A percentile compares a stretch with the other conserved stretches of the same genome.
Evolutionary conservation across 30 jellyfish, hydroid and myxozoan species (phyloP).

Genomic region (Chrysaora quinquecirrha): DNA sequence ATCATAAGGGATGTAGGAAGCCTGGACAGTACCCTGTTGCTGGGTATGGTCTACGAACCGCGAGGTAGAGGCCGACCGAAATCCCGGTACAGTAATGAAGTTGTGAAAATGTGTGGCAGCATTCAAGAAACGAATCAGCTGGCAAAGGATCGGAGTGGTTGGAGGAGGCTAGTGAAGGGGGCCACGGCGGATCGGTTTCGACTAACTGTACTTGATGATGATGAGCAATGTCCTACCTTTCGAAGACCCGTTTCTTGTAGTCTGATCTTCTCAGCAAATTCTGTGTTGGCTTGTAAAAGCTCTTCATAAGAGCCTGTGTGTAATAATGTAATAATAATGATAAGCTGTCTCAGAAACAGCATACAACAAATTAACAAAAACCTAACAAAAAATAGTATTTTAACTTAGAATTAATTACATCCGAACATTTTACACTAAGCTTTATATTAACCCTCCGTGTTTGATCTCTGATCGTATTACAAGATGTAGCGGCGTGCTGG

Average conservation of each 20-base stretch:
- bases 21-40: background rate
- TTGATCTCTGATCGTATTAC: no score
- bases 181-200: background rate
- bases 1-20: background rate
- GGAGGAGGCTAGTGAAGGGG: background rate
- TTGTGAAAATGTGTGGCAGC: background rate
- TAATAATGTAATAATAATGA: no score
- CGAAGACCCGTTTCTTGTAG: conserved; percentile 20
- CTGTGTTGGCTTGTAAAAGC: conserved; percentile 10
- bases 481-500: no score
- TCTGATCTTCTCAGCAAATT: conserved; percentile 28
- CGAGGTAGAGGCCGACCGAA: background rate
- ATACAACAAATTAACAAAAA: no score
- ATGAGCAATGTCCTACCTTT: conserved; percentile 41
- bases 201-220: background rate
- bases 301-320: conserved; percentile 42
- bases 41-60: background rate
- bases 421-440: no score
- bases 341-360: no score
- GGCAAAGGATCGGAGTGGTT: conserved; percentile 11
- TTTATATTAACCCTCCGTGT: no score
- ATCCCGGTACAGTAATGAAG: background rate
- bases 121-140: background rate
- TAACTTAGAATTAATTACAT: no score
- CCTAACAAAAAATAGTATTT: no score